Conservation (phyloP, 2,797 vertebrate genomes). For the Triplophysa yarkandensis region DNA sequence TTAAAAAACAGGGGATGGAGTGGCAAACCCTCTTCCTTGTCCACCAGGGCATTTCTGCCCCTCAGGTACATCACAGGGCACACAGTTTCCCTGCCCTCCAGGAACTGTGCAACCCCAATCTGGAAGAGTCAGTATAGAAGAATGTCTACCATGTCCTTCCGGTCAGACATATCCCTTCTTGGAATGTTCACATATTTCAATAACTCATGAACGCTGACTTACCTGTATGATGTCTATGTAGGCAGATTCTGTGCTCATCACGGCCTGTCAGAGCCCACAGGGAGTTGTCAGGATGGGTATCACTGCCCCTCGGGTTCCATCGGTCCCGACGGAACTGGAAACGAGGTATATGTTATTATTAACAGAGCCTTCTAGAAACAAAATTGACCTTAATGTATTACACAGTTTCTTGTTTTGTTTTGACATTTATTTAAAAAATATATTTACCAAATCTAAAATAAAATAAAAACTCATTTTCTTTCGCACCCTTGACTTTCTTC, state of each 20-base stretch:
- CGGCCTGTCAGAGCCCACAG: slow-evolving; percentile 80
- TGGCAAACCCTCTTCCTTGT: slow-evolving; percentile 67
- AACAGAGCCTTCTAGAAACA: background rate
- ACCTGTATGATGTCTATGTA: slow-evolving; percentile 55
- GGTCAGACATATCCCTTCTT: slow-evolving; percentile 69
- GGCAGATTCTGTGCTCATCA: slow-evolving; percentile 85
- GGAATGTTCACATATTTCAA: background rate
- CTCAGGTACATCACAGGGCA: slow-evolving; percentile 64
- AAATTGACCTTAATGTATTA: too few relatives aligned
- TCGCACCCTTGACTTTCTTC: too few relatives aligned
- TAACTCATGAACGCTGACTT: background rate
- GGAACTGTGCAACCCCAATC: slow-evolving; percentile 72
- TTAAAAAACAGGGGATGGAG: slow-evolving; percentile 68
- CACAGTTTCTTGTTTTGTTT: too few relatives aligned
- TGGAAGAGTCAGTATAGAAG: slow-evolving; percentile 63
- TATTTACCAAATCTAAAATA: too few relatives aligned
- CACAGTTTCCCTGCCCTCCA: slow-evolving; percentile 69
- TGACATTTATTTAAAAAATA: too few relatives aligned
- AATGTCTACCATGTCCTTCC: slow-evolving; percentile 75
- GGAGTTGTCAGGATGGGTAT: slow-evolving; percentile 82
- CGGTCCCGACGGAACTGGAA: slow-evolving; percentile 69
- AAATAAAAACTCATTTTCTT: too few relatives aligned
- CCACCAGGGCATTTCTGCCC: slow-evolving; percentile 73
- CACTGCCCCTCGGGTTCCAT: slow-evolving; percentile 82
- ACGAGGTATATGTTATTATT: background rate